Evolutionary conservation across 2,113 vertebrate species (phyloP), one percentile per base, ranked within the genome.

Genomic region (Amblyopsis rosae): DNA sequence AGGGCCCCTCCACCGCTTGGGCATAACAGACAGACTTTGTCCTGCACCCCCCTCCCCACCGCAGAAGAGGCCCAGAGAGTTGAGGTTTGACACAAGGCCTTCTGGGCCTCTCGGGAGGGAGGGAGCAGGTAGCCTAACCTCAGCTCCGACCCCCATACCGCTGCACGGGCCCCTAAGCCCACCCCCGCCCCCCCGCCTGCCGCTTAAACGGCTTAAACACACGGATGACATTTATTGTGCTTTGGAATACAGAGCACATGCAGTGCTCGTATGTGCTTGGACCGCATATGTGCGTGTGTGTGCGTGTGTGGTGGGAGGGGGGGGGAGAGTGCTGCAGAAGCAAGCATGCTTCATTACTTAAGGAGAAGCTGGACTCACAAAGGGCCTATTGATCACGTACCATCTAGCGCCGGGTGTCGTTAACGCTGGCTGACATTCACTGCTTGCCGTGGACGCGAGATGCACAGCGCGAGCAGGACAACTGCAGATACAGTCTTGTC

Each of bases 101-200:
- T 45, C 10, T 8, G 9, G 62, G 58, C 72, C 82, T 49, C 82
- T n/a, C 35, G 79, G 26, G 26, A 26, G 79, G 26, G 26, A 26
- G 26, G 79, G 78, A 83, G 65, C 68, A 67, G 69, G 71, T 69
- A 41, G 69, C 66, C 71, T 65, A 70, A 81, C 85, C 82, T 86
- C 82, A 80, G 80, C 72, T 65, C 59, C 77, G 86, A 86, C 83
- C 86, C 72, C 73, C 26, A 76, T 79, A 85, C 80, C 85, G 54
- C 86, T 16, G 61, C 66, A 67, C 68, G 80, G 70, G 76, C 65
- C 75, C 65, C 8, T 72, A 77, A 79, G 76, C 69, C 58, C 47
- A 57, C 74, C 55, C 17, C 26, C n/a, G n/a, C 26, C 26, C 19
- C 1, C 19, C 19, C 26, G 26, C 26, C 26, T 2, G 26, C 26